Conservation (phyloP, 2,113 vertebrate species). For the Numenius arquata region DNA sequence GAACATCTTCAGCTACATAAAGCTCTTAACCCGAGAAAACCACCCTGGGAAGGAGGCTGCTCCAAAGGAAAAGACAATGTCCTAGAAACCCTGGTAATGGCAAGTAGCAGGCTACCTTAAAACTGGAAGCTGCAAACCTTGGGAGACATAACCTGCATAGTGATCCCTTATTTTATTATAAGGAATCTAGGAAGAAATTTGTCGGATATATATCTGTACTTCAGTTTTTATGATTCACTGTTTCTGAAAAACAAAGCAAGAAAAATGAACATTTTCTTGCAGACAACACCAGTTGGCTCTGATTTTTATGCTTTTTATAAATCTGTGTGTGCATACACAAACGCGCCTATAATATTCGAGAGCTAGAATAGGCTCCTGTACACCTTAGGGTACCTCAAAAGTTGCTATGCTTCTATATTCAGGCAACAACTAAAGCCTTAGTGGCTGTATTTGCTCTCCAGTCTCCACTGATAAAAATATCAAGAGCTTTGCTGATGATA, state of each 20-base stretch:
- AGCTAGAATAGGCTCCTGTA: neutral
- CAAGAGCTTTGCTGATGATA: neutral
- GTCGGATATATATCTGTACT: neutral
- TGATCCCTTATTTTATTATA: neutral
- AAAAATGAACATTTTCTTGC: neutral
- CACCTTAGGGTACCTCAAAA: neutral
- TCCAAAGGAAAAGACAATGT: neutral
- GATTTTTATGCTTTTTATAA: neutral
- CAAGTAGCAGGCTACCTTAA: neutral
- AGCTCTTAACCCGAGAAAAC: neutral
- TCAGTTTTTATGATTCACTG: neutral
- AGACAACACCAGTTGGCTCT: neutral
- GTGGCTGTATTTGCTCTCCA: neutral
- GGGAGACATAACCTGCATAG: neutral
- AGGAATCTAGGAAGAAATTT: neutral
- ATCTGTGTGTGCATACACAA: neutral
- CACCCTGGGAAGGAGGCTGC: neutral
- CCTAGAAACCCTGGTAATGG: neutral
- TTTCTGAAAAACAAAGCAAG: neutral
- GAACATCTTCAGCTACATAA: neutral
- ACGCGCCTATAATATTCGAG: neutral
- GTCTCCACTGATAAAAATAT: neutral
- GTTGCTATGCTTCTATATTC: neutral
- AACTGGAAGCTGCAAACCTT: neutral
- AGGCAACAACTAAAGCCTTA: neutral